Percentiles rank a stretch among this genome's conserved stretches.
Conservation (phyloP, 2,113 vertebrate genomes). For the Macquaria australasica region DNA sequence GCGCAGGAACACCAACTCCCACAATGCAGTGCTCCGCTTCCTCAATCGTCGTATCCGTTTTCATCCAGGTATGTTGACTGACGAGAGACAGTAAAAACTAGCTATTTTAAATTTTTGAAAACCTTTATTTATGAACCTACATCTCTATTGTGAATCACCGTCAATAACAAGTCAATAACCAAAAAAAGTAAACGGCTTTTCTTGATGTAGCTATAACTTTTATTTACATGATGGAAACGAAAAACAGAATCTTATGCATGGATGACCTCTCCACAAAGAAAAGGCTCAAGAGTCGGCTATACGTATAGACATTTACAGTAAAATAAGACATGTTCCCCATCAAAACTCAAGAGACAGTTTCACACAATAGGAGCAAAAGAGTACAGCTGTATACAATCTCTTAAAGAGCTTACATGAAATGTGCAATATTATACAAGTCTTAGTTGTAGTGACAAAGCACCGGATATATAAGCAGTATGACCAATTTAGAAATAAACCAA, state of each 20-base stretch:
- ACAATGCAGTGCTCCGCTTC: constrained; percentile 54
- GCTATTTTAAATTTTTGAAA: too few relatives aligned
- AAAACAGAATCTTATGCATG: constrained; percentile 61
- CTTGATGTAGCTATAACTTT: constrained; percentile 72
- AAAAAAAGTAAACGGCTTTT: constrained; percentile 17
- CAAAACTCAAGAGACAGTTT: constrained; percentile 58
- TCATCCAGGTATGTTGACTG: not conserved
- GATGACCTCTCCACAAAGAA: constrained; percentile 60
- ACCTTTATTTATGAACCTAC: not conserved
- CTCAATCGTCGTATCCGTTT: constrained; percentile 30
- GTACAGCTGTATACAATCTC: constrained; percentile 74
- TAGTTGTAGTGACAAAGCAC: constrained; percentile 71
- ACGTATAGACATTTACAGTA: constrained; percentile 70
- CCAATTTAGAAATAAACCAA: constrained; percentile 63
- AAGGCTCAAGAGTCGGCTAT: constrained; percentile 50
- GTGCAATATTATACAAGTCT: constrained; percentile 77
- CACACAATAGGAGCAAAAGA: constrained; percentile 72
- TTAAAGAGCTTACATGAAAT: constrained; percentile 76
- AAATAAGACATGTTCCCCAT: constrained; percentile 59
- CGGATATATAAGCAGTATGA: constrained; percentile 62
- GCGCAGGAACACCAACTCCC: constrained; percentile 67
- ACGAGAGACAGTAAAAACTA: not conserved
- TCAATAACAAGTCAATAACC: not conserved
- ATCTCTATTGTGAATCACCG: not conserved
- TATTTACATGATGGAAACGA: constrained; percentile 84